Evolutionary conservation across 2,113 vertebrate genomes (phyloP).

Genomic region (Triplophysa dalaica): DNA sequence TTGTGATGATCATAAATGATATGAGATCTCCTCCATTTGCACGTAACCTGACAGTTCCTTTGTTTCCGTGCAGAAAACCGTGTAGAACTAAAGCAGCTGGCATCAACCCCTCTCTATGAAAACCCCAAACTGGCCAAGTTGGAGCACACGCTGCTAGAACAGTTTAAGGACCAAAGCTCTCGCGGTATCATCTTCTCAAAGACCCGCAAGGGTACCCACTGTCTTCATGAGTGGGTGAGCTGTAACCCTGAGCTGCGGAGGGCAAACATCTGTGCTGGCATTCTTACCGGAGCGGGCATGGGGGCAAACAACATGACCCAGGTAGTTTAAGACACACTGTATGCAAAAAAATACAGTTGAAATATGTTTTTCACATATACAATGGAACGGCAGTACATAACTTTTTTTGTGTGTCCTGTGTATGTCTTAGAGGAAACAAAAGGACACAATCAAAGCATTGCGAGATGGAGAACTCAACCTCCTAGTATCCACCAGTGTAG

Average conservation of each 20-base stretch:
- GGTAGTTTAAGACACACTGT: constrained; percentile 64
- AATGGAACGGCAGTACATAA: background rate
- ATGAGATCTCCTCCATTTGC: background rate
- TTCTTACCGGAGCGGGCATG: constrained; percentile 79
- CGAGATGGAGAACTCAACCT: constrained; percentile 79
- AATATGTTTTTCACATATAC: background rate
- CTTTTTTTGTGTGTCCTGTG: background rate
- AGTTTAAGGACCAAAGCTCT: constrained; percentile 68
- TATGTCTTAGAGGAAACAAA: constrained; percentile 72
- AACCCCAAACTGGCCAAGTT: constrained; percentile 85
- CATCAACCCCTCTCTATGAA: constrained; percentile 59
- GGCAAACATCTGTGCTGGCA: constrained; percentile 69
- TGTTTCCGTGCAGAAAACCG: constrained; percentile 71
- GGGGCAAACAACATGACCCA: constrained; percentile 85
- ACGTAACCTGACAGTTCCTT: background rate
- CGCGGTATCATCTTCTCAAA: constrained; percentile 83
- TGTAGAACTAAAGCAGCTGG: constrained; percentile 58
- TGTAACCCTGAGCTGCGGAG: constrained; percentile 57
- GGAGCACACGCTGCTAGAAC: constrained; percentile 73
- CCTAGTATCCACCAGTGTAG: constrained; percentile 90
- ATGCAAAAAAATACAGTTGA: background rate
- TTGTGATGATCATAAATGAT: background rate
- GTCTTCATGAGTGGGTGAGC: constrained; percentile 82
- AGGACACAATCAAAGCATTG: constrained; percentile 79
- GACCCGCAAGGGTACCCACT: constrained; percentile 80